These are phyloP conservation scores for Anolis apletophallus DNA, from an alignment of 2,797 vertebrate genomes.

Conservation along the genomic window DNA sequence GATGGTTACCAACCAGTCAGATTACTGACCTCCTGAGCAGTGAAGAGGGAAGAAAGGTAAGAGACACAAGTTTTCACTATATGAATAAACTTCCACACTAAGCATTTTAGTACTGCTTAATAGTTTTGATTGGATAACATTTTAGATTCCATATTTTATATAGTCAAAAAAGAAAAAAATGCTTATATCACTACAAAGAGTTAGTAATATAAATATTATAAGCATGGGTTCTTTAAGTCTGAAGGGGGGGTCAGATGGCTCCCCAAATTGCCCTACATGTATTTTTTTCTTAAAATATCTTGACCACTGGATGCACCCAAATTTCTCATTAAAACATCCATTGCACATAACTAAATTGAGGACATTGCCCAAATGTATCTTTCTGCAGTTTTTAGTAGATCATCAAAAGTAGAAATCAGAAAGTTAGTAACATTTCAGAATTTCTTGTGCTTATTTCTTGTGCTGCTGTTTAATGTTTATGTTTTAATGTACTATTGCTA, in stretches of 20 bases:
- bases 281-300: neutral
- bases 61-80: neutral
- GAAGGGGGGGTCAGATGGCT: neutral
- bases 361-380: neutral
- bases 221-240: neutral
- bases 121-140: neutral
- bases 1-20: constrained; percentile 4
- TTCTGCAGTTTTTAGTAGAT: neutral
- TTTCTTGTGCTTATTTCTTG: neutral
- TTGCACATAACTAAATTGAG: neutral
- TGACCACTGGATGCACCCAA: neutral
- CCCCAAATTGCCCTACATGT: neutral
- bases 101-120: constrained; percentile 1
- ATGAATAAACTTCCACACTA: neutral
- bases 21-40: constrained; percentile 21
- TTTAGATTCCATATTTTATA: neutral
- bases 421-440: neutral
- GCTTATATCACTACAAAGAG: neutral
- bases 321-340: neutral
- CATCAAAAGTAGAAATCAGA: neutral
- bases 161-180: neutral
- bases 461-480: no score
- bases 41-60: neutral
- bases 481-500: no score
- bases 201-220: no score